Evolutionary conservation across 92 coral and sea anemone genomes (phyloP).

Genomic region (Zoanthus sociatus): DNA sequence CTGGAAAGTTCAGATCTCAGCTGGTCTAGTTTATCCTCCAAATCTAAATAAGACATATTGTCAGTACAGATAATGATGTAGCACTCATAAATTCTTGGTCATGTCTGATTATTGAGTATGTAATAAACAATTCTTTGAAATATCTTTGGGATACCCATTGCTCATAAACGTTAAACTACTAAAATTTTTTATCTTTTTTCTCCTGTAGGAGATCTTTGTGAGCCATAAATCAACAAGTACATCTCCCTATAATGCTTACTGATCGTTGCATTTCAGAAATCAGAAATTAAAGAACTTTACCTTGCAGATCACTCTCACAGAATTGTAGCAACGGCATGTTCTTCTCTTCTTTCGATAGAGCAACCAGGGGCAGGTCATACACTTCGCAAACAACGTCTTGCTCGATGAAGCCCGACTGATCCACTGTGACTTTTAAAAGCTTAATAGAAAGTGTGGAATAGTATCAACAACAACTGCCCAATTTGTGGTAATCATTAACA

Average conservation of each 20-base stretch:
- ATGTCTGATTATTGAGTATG: too few species aligned
- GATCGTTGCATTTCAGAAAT: too few species aligned
- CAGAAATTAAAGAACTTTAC: background rate
- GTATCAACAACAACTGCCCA: too few species aligned
- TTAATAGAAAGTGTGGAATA: background rate
- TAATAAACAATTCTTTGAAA: background rate
- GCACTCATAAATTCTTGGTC: too few species aligned
- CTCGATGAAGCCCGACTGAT: background rate
- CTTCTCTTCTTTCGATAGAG: background rate
- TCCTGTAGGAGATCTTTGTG: conserved; percentile 29
- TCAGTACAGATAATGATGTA: background rate
- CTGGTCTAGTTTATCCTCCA: conserved; percentile 1
- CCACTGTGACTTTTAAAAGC: conserved; percentile 37
- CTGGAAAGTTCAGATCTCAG: conserved; percentile 9
- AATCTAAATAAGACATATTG: background rate
- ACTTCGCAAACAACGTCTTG: conserved; percentile 11
- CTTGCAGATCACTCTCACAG: conserved; percentile 15
- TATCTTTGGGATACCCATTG: too few species aligned
- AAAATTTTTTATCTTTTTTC: conserved; percentile 9
- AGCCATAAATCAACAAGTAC: too few species aligned
- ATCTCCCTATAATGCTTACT: too few species aligned
- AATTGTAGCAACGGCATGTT: background rate
- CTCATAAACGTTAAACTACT: background rate
- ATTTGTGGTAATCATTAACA: too few species aligned
- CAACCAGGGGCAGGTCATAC: conserved; percentile 22